A percentile compares a stretch with the other conserved stretches of the same genome.
Evolutionary conservation across 2,888 invertebrate genomes (phyloP).

Genomic region (Tryphoninae sp.): DNA sequence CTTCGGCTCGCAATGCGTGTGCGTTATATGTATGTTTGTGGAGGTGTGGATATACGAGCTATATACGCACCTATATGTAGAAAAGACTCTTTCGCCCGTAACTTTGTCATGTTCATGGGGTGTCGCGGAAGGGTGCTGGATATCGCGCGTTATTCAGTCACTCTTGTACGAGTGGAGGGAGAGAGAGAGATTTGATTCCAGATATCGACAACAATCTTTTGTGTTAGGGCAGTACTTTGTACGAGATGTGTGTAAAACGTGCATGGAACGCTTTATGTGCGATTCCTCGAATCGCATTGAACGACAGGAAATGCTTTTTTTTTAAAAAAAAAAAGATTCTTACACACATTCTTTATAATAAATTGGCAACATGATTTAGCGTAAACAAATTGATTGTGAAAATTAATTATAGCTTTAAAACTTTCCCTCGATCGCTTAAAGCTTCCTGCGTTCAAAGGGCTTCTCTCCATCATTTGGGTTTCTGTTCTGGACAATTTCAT

Average conservation of each 20-base stretch:
- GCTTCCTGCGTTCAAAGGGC: not conserved
- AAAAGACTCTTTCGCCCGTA: slow-evolving; percentile 49
- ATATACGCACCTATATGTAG: slow-evolving; percentile 11
- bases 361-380: too few relatives aligned
- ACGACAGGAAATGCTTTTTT: not conserved
- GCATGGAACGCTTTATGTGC: not conserved
- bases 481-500: not conserved
- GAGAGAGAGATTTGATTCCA: slow-evolving; percentile 6
- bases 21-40: not conserved
- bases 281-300: not conserved
- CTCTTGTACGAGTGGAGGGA: slow-evolving; percentile 13
- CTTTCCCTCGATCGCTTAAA: not conserved
- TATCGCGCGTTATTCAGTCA: slow-evolving; percentile 55
- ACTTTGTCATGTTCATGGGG: slow-evolving; percentile 58
- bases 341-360: too few relatives aligned
- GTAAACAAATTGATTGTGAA: too few relatives aligned
- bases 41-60: not conserved
- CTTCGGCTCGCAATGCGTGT: slow-evolving; percentile 21
- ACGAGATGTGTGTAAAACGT: slow-evolving; percentile 11
- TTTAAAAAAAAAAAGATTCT: too few relatives aligned
- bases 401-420: not conserved
- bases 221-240: not conserved
- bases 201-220: slow-evolving; percentile 48
- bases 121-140: slow-evolving; percentile 61
- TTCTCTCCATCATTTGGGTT: not conserved